Percentiles rank a stretch among this genome's conserved stretches.
Evolutionary conservation across 2,888 invertebrate genomes (phyloP).

Genomic region (Colletes collaris): DNA sequence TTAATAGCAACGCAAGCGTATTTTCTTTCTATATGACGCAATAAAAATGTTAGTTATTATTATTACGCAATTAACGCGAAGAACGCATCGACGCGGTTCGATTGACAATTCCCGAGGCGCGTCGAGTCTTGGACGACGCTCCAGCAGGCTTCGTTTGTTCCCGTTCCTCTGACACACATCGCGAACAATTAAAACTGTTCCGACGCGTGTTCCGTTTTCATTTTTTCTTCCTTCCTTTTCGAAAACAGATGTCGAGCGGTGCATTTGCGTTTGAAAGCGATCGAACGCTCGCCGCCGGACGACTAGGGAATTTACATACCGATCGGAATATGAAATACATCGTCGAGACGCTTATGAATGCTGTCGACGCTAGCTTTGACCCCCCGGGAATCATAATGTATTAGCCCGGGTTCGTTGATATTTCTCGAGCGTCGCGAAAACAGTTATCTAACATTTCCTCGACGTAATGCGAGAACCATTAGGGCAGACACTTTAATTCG

Average conservation of each 20-base stretch:
- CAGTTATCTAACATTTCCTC: constrained; percentile 50
- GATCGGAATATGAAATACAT: not conserved
- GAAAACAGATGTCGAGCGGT: constrained; percentile 7
- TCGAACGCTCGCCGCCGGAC: not conserved
- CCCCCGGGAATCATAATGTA: constrained; percentile 29
- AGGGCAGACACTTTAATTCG: constrained; percentile 3
- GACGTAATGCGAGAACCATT: constrained; percentile 40
- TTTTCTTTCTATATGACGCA: too few species aligned
- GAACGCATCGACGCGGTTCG: not conserved
- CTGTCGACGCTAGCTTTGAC: constrained; percentile 6
- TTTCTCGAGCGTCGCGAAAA: constrained; percentile 46
- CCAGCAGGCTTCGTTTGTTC: constrained; percentile 18
- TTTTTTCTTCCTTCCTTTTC: not conserved
- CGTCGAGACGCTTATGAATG: constrained; percentile 24
- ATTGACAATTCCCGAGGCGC: not conserved
- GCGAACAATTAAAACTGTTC: constrained; percentile 13
- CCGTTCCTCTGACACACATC: constrained; percentile 18
- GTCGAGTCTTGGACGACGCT: not conserved
- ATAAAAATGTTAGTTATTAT: too few species aligned
- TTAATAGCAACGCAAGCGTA: too few species aligned
- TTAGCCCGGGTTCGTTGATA: constrained; percentile 39
- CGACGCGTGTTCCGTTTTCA: not conserved
- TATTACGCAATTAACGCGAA: too few species aligned
- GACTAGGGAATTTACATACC: constrained; percentile 2
- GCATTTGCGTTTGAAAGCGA: constrained; percentile 1